Evolutionary conservation across 2,797 vertebrate species (phyloP), one percentile per base, ranked within the genome.

Genomic region (Sardinella longiceps): DNA sequence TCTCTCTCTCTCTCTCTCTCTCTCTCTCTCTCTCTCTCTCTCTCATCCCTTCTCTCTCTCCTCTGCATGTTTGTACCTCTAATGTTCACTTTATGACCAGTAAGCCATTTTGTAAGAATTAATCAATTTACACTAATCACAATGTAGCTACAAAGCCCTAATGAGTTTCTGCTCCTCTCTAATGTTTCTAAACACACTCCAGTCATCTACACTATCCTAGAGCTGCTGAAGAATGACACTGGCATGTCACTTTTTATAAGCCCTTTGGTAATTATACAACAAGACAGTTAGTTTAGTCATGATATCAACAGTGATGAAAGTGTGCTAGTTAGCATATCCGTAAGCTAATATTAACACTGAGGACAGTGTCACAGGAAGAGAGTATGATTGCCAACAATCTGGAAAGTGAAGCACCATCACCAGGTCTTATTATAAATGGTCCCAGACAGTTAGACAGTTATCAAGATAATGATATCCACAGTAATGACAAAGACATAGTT

Each of bases 1-100:
- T n/a, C n/a, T n/a, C n/a, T n/a, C n/a, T n/a, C n/a, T n/a, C n/a
- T 83, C 28, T 25, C 48, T 50, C 77, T 23, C 77, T 33, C 77
- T 28, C 25, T 14, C 1, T 70, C 30, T 63, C 28, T 70, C 63
- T 70, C 28, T 23, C 60, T 84, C 28, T 77, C 58, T 70, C 25
- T 83, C 58, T 30, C n/a, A 48, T 15, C 30, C 58, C 48, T 58
- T 83, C 28, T 25, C 48, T 50, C 77, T 23, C 48, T 12, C 74
- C 77, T 74, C 63, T 37, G 30, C 63, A 70, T 70, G n/a, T 33
- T 43, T 77, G 70, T 43, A 43, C 70, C 37, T 77, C 12, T 18
- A 4, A 14, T 37, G 63, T 37, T 37, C 63, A 70, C 63, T 15
- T 33, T 37, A 37, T 15, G n/a, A 70, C 30, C 30, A 70, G 37